A percentile compares a stretch with the other conserved stretches of the same genome.
phyloP scores from a whole-genome alignment of 2,113 vertebrate species.

The Athene cunicularia region DNA sequence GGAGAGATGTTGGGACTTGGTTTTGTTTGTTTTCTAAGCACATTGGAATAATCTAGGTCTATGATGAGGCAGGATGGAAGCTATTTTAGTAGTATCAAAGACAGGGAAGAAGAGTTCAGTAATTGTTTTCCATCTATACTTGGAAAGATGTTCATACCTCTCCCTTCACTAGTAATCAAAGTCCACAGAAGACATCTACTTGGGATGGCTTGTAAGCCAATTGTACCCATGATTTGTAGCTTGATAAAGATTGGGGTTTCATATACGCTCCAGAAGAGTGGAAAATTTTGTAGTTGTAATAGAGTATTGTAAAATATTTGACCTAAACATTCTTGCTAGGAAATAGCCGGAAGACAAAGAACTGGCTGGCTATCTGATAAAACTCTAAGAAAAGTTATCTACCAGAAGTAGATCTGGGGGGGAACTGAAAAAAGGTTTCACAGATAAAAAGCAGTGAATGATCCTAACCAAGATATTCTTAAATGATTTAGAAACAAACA shows the following conservation, averaged over 20 bases:
- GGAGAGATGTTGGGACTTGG: neutral
- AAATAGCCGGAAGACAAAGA: neutral
- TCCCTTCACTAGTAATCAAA: neutral
- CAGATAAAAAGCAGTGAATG: neutral
- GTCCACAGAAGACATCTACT: neutral
- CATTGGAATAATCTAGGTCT: neutral
- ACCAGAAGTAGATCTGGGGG: neutral
- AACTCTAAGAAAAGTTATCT: neutral
- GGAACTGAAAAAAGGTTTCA: neutral
- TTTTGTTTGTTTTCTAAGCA: neutral
- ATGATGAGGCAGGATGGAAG: neutral
- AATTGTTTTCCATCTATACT: neutral
- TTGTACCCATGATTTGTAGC: accelerated
- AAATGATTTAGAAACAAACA: neutral
- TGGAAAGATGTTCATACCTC: neutral
- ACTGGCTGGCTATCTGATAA: neutral
- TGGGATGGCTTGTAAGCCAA: neutral
- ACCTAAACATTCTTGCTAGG: neutral
- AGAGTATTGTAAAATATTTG: neutral
- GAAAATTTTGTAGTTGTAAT: neutral
- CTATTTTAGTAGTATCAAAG: neutral
- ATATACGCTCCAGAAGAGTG: neutral
- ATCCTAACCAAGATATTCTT: neutral
- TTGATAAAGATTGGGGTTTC: neutral
- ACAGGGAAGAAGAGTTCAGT: neutral